phyloP scores from a whole-genome alignment of 92 coral and sea anemone genomes.

The Scolanthus callimorphus region DNA sequence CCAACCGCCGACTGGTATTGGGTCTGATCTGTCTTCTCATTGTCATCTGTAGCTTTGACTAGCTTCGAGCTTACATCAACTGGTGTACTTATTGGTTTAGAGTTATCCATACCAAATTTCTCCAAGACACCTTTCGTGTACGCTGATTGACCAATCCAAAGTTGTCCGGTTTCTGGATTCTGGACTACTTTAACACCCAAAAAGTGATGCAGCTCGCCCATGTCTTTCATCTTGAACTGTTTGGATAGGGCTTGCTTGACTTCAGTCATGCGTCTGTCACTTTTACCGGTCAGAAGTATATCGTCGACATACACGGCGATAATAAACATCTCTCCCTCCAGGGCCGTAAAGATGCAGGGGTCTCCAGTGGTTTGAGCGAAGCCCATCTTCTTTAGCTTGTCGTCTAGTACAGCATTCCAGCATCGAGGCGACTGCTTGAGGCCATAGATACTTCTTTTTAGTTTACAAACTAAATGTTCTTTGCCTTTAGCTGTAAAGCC shows the following conservation, averaged over 20 bases:
- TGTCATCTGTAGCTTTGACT: no score
- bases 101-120: conserved; percentile 40
- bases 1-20: conserved; percentile 28
- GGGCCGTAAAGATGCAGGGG: no score
- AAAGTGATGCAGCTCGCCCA: conserved; percentile 38
- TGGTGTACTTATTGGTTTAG: conserved; percentile 44
- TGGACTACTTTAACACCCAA: conserved; percentile 29
- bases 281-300: conserved; percentile 36
- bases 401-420: no score
- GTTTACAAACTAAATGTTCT: no score
- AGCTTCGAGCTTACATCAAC: conserved; percentile 37
- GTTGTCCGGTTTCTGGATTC: conserved; percentile 34
- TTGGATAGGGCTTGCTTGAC: conserved; percentile 24
- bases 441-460: no score
- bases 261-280: conserved; percentile 28
- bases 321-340: no score
- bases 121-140: conserved; percentile 24
- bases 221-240: conserved; percentile 49
- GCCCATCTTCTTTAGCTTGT: no score
- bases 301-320: no score
- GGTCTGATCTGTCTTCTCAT: conserved; percentile 16
- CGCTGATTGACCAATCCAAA: conserved; percentile 23
- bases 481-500: no score
- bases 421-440: no score
- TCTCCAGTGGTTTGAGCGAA: no score